phyloP scores from a whole-genome alignment of 2,113 vertebrate species.

The Microcebus griseorufus region DNA sequence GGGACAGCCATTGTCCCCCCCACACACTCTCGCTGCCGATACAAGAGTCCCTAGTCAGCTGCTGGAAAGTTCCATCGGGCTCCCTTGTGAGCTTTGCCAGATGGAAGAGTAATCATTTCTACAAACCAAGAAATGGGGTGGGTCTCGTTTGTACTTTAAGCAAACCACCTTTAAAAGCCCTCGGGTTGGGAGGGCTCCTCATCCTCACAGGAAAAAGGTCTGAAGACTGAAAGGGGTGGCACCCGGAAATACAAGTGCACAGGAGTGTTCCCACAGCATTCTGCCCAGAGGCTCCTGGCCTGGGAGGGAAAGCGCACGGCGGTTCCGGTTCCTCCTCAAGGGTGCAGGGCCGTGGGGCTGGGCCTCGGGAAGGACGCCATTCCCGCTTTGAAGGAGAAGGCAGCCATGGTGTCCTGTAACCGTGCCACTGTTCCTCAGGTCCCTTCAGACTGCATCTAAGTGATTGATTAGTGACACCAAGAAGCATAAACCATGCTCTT shows the following conservation, averaged over 20 bases:
- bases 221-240: neutral
- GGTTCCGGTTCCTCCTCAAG: neutral
- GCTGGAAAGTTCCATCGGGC: neutral
- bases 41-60: neutral
- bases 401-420: neutral
- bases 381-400: neutral
- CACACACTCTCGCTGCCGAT: neutral
- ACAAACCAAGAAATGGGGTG: neutral
- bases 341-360: accelerated
- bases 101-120: neutral
- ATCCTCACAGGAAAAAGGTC: neutral
- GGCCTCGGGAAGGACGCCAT: accelerated
- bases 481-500: neutral
- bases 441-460: neutral
- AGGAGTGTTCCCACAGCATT: neutral
- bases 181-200: neutral
- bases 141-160: neutral
- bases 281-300: neutral
- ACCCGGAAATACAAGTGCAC: neutral
- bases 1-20: no score
- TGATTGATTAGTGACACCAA: neutral
- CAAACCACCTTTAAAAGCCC: neutral
- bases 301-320: neutral
- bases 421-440: neutral
- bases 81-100: neutral